These are phyloP conservation scores for Lophura nycthemera DNA, from an alignment of 2,113 vertebrate species.

Conservation along the genomic window DNA sequence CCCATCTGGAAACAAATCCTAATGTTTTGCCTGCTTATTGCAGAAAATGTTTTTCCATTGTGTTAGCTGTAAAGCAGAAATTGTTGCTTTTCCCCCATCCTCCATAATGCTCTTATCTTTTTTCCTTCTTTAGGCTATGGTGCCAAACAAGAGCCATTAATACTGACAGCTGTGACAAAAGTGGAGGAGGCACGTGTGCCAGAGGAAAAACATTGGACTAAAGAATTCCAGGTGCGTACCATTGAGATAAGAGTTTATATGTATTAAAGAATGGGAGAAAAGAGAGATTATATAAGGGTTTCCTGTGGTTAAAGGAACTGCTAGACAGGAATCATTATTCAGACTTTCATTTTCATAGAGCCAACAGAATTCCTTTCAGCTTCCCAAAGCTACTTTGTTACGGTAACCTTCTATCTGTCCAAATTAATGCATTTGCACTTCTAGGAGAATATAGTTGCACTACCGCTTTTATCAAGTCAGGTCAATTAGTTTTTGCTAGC, in stretches of 20 bases:
- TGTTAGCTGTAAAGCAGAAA: slow-evolving; percentile 1
- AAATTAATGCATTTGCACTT: slow-evolving; percentile 20
- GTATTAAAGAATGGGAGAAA: slow-evolving; percentile 2
- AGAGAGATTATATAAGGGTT: background rate
- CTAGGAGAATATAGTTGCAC: background rate
- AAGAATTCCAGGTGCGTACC: slow-evolving; percentile 80
- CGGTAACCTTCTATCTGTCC: background rate
- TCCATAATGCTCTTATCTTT: slow-evolving; percentile 18
- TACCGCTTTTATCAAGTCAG: slow-evolving; percentile 5
- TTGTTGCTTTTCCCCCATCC: background rate
- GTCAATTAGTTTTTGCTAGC: background rate
- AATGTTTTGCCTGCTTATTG: background rate
- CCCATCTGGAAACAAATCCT: background rate
- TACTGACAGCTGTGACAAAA: slow-evolving; percentile 78
- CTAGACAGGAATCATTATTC: slow-evolving; percentile 18
- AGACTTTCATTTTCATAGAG: slow-evolving; percentile 19
- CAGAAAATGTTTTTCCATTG: background rate
- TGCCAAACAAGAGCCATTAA: slow-evolving; percentile 78
- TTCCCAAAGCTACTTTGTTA: slow-evolving; percentile 44
- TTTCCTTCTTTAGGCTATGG: slow-evolving; percentile 80
- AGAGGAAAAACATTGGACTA: slow-evolving; percentile 70
- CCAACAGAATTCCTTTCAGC: background rate
- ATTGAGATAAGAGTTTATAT: background rate
- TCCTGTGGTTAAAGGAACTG: slow-evolving; percentile 25
- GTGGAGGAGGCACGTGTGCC: slow-evolving; percentile 61